A percentile compares a stretch with the other conserved stretches of the same genome.
Evolutionary conservation across 2,797 vertebrate genomes (phyloP).

Genomic region (Myoxocephalus aenaeus): DNA sequence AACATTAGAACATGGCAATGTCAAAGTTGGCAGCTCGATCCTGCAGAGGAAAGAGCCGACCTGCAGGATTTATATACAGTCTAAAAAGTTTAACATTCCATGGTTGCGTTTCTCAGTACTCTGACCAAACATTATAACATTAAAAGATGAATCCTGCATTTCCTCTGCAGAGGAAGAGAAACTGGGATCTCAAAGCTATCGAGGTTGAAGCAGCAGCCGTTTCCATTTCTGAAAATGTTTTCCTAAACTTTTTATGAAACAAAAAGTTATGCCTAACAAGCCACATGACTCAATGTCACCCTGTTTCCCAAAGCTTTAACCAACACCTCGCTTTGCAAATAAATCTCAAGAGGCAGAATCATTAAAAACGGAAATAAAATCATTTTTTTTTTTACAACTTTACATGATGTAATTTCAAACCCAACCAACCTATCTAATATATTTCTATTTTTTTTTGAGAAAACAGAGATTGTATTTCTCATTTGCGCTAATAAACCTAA

Average conservation of each 20-base stretch:
- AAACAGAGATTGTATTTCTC: constrained; percentile 24
- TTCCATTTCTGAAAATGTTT: not conserved
- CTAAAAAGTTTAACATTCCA: constrained; percentile 28
- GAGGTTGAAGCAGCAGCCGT: constrained; percentile 49
- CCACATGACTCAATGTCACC: constrained; percentile 35
- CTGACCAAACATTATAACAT: not conserved
- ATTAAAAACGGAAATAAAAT: constrained; percentile 40
- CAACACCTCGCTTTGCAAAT: constrained; percentile 39
- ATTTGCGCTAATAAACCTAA: constrained; percentile 37
- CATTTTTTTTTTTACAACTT: not conserved
- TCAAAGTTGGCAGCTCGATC: constrained; percentile 31
- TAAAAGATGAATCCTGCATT: constrained; percentile 1
- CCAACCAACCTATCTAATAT: not conserved
- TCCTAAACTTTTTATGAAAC: constrained; percentile 16
- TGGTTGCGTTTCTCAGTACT: constrained; percentile 28
- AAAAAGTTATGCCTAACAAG: not conserved
- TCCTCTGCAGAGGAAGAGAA: constrained; percentile 25
- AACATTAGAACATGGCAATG: constrained; percentile 32
- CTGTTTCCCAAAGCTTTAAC: constrained; percentile 63
- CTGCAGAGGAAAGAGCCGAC: not conserved
- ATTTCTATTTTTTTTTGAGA: not conserved
- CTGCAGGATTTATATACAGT: constrained; percentile 15
- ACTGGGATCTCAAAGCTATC: constrained; percentile 7
- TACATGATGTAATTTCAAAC: constrained; percentile 31
- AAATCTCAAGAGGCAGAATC: constrained; percentile 74